Conservation (phyloP, 2,888 invertebrate species). For the Cecidostiba fungosa region DNA sequence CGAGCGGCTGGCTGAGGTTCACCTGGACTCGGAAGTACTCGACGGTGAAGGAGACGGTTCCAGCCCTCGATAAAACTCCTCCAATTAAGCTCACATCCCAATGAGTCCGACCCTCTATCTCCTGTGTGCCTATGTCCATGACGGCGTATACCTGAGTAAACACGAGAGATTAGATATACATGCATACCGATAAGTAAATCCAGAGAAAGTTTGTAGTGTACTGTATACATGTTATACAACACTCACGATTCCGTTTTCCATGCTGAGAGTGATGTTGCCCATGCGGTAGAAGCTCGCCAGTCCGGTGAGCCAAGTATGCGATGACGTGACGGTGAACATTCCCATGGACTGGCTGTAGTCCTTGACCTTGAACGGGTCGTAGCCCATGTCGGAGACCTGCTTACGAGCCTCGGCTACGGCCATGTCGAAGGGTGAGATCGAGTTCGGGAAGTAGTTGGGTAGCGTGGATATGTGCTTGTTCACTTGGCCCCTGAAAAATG, state of each 20-base stretch:
- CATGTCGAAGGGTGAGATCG: conserved; percentile 92
- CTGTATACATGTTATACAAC: not conserved
- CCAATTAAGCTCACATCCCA: conserved; percentile 89
- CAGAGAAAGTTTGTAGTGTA: too few species aligned
- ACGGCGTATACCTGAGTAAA: conserved; percentile 81
- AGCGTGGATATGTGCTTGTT: conserved; percentile 87
- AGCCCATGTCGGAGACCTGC: conserved; percentile 84
- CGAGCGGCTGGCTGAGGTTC: conserved; percentile 88
- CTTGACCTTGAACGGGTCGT: conserved; percentile 89
- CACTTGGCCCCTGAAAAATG: conserved; percentile 83
- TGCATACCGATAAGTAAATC: too few species aligned
- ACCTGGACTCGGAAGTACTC: conserved; percentile 88
- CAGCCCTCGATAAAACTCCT: conserved; percentile 86
- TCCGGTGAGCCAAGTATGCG: conserved; percentile 90
- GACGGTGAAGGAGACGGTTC: conserved; percentile 89
- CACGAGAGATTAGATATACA: not conserved
- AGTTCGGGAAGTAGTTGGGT: conserved; percentile 90
- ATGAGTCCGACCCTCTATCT: conserved; percentile 88
- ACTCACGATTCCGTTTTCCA: conserved; percentile 86
- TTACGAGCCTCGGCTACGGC: conserved; percentile 88
- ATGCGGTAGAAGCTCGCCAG: conserved; percentile 91
- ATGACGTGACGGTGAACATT: conserved; percentile 86
- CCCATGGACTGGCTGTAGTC: conserved; percentile 88
- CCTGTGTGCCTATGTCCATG: conserved; percentile 90
- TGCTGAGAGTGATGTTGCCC: conserved; percentile 87